phyloP scores from a whole-genome alignment of 1,140 invertebrate genomes.

The Geopemphigus sp. region DNA sequence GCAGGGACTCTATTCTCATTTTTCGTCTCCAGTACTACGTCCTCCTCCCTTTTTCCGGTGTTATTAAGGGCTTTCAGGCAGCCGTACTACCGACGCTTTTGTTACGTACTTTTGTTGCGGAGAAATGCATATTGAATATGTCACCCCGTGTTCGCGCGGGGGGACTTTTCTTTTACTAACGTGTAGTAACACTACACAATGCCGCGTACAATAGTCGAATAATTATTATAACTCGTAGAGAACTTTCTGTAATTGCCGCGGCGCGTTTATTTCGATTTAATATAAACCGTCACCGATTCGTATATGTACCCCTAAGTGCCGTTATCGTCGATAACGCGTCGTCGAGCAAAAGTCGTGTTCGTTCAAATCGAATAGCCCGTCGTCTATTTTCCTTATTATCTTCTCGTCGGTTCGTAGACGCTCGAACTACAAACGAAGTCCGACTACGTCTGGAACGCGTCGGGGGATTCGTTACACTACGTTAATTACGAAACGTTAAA shows the following conservation, averaged over 20 bases:
- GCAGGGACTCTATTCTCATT: not conserved
- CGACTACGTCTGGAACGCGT: no score
- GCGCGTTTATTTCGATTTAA: no score
- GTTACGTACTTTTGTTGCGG: slow-evolving; percentile 3
- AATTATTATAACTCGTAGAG: not conserved
- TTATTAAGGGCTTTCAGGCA: slow-evolving; percentile 2
- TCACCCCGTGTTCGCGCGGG: not conserved
- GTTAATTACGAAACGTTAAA: no score
- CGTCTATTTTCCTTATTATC: no score
- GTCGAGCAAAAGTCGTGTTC: no score
- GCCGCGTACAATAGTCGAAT: not conserved
- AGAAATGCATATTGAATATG: slow-evolving; percentile 9
- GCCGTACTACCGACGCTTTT: not conserved
- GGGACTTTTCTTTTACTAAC: slow-evolving; percentile 6
- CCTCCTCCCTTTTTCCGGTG: not conserved
- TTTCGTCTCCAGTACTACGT: not conserved
- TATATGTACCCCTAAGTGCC: no score
- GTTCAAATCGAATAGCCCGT: no score
- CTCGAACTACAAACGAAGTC: no score
- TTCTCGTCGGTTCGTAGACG: no score
- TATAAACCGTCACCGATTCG: no score
- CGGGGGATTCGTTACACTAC: no score
- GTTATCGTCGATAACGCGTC: no score
- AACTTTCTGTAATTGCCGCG: not conserved
- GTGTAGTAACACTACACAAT: not conserved